phyloP scores from a whole-genome alignment of 1,140 invertebrate species.

The Melanaphis sacchari region DNA sequence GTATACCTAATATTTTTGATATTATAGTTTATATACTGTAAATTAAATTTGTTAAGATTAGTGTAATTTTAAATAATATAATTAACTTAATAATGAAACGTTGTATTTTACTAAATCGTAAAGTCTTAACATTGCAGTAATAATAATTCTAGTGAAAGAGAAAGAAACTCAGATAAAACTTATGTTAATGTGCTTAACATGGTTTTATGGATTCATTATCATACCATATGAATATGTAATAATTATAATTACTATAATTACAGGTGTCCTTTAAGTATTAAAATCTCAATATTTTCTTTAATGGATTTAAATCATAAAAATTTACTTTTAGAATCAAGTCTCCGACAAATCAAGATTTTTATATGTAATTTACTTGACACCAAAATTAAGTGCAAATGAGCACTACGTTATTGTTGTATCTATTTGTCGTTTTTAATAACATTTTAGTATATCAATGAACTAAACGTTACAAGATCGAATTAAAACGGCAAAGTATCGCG shows the following conservation, averaged over 20 bases:
- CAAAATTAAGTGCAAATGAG: background rate
- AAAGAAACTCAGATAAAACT: background rate
- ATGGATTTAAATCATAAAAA: background rate
- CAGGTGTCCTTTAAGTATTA: no score
- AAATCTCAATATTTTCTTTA: background rate
- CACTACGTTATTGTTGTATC: background rate
- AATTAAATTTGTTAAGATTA: background rate
- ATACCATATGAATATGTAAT: no score
- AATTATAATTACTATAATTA: no score
- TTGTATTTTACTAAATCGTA: background rate
- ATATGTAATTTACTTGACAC: background rate
- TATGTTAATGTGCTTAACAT: background rate
- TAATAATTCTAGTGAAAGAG: background rate
- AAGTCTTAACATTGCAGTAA: background rate
- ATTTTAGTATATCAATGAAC: no score
- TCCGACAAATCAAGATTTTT: background rate
- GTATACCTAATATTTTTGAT: background rate
- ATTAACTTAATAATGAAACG: background rate
- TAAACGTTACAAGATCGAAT: no score
- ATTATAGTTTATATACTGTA: no score
- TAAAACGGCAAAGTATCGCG: no score
- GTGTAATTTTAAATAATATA: background rate
- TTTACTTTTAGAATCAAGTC: background rate
- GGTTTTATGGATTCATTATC: background rate
- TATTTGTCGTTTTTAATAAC: no score